These are phyloP conservation scores for Eremobia ochroleuca DNA, from an alignment of 2,888 invertebrate species.

Conservation along the genomic window DNA sequence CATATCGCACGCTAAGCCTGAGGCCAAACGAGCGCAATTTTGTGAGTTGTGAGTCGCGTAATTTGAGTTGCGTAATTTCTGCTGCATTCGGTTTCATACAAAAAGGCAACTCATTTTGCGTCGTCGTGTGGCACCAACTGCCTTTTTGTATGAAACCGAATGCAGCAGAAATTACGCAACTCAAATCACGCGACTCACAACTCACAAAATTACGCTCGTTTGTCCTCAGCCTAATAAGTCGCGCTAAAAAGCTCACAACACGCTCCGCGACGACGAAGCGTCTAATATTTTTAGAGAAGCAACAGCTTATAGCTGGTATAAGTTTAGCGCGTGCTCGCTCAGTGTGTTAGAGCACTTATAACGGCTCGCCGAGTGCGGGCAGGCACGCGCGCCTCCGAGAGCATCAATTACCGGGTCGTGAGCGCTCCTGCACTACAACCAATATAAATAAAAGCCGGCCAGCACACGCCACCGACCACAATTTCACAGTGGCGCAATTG, in stretches of 20 bases:
- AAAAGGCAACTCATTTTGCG: too few species aligned
- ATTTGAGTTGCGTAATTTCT: too few species aligned
- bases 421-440: conserved; percentile 89
- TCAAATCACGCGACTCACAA: too few species aligned
- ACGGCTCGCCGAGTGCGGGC: conserved; percentile 73
- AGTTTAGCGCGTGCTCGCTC: conserved; percentile 75
- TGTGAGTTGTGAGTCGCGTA: too few species aligned
- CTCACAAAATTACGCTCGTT: too few species aligned
- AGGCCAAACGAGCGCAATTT: too few species aligned
- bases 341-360: conserved; percentile 78
- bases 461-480: conserved; percentile 83
- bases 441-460: conserved; percentile 88
- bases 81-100: too few species aligned
- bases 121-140: too few species aligned
- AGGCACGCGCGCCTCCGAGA: conserved; percentile 82
- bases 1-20: conserved; percentile 1
- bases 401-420: conserved; percentile 90
- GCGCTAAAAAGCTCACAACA: background rate
- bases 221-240: too few species aligned
- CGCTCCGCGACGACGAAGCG: conserved; percentile 23
- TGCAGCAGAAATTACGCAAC: too few species aligned
- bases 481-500: conserved; percentile 88
- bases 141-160: too few species aligned
- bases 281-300: conserved; percentile 54
- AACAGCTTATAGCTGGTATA: conserved; percentile 64